These are phyloP conservation scores for Heliocidaris tuberculata DNA, from an alignment of 35 echinoderm and acorn worm species.

Conservation along the genomic window DNA sequence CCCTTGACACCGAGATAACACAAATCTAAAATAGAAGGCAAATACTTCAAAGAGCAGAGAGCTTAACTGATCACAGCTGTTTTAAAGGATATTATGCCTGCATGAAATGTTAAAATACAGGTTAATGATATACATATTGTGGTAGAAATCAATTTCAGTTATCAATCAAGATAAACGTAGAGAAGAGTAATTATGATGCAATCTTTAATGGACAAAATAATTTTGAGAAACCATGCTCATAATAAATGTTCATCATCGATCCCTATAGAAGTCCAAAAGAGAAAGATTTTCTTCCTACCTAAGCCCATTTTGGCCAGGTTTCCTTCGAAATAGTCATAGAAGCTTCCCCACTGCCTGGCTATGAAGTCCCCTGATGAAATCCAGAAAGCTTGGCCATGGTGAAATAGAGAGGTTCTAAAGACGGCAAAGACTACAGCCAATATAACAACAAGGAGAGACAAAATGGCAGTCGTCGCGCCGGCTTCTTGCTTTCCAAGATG, in stretches of 20 bases:
- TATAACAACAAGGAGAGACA: not conserved
- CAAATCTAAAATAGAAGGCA: no score
- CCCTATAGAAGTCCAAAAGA: not conserved
- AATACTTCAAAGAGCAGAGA: no score
- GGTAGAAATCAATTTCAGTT: not conserved
- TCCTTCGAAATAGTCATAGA: conserved; percentile 41
- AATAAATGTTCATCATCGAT: not conserved
- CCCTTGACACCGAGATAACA: no score
- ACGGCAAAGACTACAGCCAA: not conserved
- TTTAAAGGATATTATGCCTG: no score
- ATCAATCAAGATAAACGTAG: not conserved
- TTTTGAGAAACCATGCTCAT: not conserved
- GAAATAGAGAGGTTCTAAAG: not conserved
- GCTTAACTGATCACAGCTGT: no score
- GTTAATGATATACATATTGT: not conserved
- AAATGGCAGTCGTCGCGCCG: not conserved
- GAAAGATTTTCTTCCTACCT: not conserved
- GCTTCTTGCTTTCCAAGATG: not conserved
- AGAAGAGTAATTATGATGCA: not conserved
- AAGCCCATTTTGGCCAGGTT: not conserved
- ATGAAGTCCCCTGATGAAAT: not conserved
- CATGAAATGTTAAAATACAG: no score
- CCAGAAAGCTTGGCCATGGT: not conserved
- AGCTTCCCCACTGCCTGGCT: not conserved
- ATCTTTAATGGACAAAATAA: not conserved